Evolutionary conservation across 2,888 invertebrate species (phyloP), one percentile per base, ranked within the genome.

Genomic region (Flabesymbios commensalis): DNA sequence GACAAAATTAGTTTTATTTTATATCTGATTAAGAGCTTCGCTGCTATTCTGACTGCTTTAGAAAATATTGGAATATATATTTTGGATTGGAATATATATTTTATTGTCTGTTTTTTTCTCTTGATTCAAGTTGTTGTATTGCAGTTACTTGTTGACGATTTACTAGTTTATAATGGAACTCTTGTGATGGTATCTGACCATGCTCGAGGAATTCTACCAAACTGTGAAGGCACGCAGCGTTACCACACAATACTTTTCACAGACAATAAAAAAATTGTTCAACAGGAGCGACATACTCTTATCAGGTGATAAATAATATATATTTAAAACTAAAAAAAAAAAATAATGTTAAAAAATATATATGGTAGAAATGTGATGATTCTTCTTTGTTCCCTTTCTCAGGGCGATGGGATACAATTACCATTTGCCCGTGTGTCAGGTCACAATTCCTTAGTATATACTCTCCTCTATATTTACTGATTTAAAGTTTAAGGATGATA

Each of bases 121-220:
- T n/a, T n/a, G n/a, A n/a, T n/a, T n/a, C n/a, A n/a, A n/a, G n/a
- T n/a, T 45, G 45, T 45, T 33, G 19, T 1, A 39, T 79, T 81
- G 31, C 77, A 91, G 92, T 84, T 92, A 61, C 83, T 92, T 68
- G 89, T 92, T 66, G 92, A 93, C 76, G 92, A 93, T 79, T 83
- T 92, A 67, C 81, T 92, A 67, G 86, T 92, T 32, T 91, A 89
- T 80, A 91, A 90, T 76, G 92, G 92, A 28, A 87, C 87, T 28
- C 80, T 90, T 42, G 84, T 85, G 59, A 70, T 76, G 43, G 76
- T 79, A 45, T 22, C 19, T 19, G 4, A 57, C 2, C 73, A 59
- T 17, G 76, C 75, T 22, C 67, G 73, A 29, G 80, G 80, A 7
- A 80, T 79, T 45, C 63, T 82, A 49, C 79, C 80, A 19, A 76